A percentile compares a stretch with the other conserved stretches of the same genome.
phyloP scores from a whole-genome alignment of 2,888 invertebrate species.

The Entomobrya proxima region DNA sequence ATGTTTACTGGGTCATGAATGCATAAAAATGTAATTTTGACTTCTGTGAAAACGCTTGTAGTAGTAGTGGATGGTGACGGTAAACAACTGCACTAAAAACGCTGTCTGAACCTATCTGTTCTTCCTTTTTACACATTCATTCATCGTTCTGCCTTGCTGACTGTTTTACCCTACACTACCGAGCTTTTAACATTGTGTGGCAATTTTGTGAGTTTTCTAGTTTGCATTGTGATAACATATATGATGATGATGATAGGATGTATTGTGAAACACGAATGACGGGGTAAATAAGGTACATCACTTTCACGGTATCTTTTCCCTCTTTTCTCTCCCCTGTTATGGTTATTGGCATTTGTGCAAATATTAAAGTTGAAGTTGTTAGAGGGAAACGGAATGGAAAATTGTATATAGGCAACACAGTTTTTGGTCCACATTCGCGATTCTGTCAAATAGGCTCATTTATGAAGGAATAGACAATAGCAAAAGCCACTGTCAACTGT shows the following conservation, averaged over 20 bases:
- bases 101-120: neutral
- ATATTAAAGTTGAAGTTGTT: conserved; percentile 14
- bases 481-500: too few species aligned
- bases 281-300: conserved; percentile 5
- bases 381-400: neutral
- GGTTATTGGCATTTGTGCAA: conserved; percentile 17
- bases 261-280: too few species aligned
- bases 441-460: neutral
- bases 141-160: neutral
- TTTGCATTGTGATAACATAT: too few species aligned
- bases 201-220: too few species aligned
- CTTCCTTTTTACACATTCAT: neutral
- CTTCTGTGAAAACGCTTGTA: neutral
- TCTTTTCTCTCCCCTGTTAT: neutral
- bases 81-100: neutral
- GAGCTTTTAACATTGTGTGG: too few species aligned
- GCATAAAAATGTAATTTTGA: conserved; percentile 31
- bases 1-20: conserved; percentile 21
- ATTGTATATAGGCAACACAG: neutral
- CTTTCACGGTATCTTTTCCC: neutral
- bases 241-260: too few species aligned
- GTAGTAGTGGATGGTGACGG: neutral
- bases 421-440: neutral
- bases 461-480: neutral
- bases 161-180: too few species aligned